phyloP scores from a whole-genome alignment of 2,888 invertebrate species.

The Margaritifera margaritifera region DNA sequence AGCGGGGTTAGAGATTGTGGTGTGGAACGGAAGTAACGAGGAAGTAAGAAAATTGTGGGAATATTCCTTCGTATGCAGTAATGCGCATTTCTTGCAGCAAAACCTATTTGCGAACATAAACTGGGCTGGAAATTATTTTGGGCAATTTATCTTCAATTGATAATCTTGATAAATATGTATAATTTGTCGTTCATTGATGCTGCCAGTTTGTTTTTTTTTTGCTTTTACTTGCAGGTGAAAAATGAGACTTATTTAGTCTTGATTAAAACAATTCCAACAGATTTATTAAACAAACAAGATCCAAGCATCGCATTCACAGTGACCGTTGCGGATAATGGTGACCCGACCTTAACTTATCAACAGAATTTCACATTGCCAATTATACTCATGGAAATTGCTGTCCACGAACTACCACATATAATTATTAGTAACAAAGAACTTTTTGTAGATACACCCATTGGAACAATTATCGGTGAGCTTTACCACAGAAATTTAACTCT shows the following conservation, averaged over 20 bases:
- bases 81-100: no score
- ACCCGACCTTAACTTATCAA: conserved; percentile 28
- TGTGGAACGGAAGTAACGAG: no score
- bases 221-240: conserved; percentile 29
- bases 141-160: not conserved
- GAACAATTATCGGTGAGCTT: conserved; percentile 38
- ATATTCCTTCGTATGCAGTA: no score
- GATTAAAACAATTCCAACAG: conserved; percentile 27
- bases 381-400: conserved; percentile 38
- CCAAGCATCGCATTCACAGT: conserved; percentile 41
- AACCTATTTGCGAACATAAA: not conserved
- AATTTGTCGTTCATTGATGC: not conserved
- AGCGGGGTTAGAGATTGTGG: no score
- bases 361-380: conserved; percentile 43
- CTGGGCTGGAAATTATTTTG: not conserved
- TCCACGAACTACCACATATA: conserved; percentile 39
- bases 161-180: not conserved
- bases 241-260: conserved; percentile 28
- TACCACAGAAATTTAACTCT: conserved; percentile 30
- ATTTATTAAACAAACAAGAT: conserved; percentile 22
- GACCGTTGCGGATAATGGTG: conserved; percentile 45
- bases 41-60: no score
- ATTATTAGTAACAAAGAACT: conserved; percentile 28
- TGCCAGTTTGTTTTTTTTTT: not conserved
- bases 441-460: conserved; percentile 27